These are phyloP conservation scores for Augochlora pura DNA, from an alignment of 1,140 invertebrate species.

Conservation along the genomic window DNA sequence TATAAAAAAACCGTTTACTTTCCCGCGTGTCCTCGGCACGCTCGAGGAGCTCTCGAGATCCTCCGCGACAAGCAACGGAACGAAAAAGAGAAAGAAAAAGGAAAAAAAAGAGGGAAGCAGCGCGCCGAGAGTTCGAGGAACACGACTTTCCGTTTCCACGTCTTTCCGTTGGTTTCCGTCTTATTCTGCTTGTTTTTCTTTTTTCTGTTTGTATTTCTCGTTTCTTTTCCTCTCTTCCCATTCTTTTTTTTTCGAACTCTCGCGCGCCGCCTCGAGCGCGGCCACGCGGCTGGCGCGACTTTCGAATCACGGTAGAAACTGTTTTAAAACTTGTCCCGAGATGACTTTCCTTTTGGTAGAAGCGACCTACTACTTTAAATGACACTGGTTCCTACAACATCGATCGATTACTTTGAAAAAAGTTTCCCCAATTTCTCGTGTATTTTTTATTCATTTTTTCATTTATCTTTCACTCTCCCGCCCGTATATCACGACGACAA, in stretches of 20 bases:
- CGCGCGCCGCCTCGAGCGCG: conserved; percentile 33
- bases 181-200: background rate
- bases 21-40: conserved; percentile 16
- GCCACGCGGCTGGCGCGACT: conserved; percentile 26
- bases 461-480: conserved; percentile 22
- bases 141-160: background rate
- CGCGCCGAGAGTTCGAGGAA: too few species aligned
- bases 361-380: conserved; percentile 75
- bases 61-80: background rate
- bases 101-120: background rate
- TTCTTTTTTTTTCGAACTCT: conserved; percentile 12
- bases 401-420: conserved; percentile 74
- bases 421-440: conserved; percentile 51
- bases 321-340: conserved; percentile 34
- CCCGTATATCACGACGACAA: conserved; percentile 52
- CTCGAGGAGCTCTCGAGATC: conserved; percentile 21
- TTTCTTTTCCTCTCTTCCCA: background rate
- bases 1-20: conserved; percentile 65
- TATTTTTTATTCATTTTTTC: conserved; percentile 40
- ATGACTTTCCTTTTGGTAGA: conserved; percentile 56
- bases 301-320: conserved; percentile 49
- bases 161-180: too few species aligned
- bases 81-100: background rate
- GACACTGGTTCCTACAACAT: conserved; percentile 76
- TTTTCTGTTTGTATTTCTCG: background rate